These are phyloP conservation scores for Melolontha melolontha DNA, from an alignment of 2,888 invertebrate species.

Conservation along the genomic window DNA sequence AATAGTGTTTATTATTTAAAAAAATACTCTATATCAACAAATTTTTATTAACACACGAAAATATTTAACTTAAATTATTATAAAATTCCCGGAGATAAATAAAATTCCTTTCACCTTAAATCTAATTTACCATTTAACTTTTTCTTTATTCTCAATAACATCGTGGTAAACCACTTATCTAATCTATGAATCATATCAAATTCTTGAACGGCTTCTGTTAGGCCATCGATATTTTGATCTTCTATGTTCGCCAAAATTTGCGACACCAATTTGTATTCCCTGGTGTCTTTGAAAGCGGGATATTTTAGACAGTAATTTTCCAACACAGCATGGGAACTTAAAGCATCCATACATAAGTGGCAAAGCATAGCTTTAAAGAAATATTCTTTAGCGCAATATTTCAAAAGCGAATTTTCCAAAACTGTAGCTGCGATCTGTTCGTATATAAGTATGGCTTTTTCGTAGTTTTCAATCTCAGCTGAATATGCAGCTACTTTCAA, in stretches of 20 bases:
- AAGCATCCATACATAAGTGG: constrained; percentile 90
- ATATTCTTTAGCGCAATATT: constrained; percentile 95
- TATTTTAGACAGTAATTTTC: constrained; percentile 91
- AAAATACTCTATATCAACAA: too few species aligned
- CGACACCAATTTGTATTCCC: constrained; percentile 90
- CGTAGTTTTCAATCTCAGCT: constrained; percentile 93
- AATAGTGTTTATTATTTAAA: too few species aligned
- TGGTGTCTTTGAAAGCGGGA: constrained; percentile 92
- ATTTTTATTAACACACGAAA: too few species aligned
- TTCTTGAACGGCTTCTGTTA: constrained; percentile 90
- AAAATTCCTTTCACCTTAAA: constrained; percentile 68
- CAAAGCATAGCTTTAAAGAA: constrained; percentile 96
- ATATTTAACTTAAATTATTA: too few species aligned
- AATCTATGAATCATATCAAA: constrained; percentile 94
- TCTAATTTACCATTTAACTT: constrained; percentile 72
- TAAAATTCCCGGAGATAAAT: too few species aligned
- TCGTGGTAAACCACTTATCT: constrained; percentile 95
- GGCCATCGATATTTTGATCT: constrained; percentile 92
- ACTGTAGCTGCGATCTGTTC: constrained; percentile 93
- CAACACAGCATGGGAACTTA: constrained; percentile 86
- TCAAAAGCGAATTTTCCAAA: constrained; percentile 91
- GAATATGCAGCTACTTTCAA: constrained; percentile 96
- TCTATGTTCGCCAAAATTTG: constrained; percentile 88
- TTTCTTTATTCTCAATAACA: constrained; percentile 92
- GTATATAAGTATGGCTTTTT: constrained; percentile 95